phyloP scores from a whole-genome alignment of 1,140 invertebrate species.

The Macrotrachela quadricornifera region DNA sequence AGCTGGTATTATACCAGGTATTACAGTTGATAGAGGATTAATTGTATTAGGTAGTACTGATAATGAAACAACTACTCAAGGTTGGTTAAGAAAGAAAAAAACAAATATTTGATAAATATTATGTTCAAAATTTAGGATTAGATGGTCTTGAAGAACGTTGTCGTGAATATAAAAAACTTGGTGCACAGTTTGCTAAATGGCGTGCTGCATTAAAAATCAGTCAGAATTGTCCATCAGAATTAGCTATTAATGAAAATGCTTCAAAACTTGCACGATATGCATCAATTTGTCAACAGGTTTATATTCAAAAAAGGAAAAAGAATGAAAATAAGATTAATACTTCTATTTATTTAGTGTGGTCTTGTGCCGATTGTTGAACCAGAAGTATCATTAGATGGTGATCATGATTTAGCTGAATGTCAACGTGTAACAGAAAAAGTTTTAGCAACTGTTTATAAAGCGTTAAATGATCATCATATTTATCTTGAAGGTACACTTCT shows the following conservation, averaged over 20 bases:
- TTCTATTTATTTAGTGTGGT: slow-evolving; percentile 45
- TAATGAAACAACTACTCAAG: slow-evolving; percentile 85
- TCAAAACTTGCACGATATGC: slow-evolving; percentile 91
- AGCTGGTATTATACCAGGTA: slow-evolving; percentile 34
- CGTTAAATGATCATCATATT: slow-evolving; percentile 82
- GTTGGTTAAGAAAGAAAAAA: slow-evolving; percentile 5
- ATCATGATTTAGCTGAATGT: slow-evolving; percentile 68
- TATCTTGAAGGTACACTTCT: slow-evolving; percentile 88
- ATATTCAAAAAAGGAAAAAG: background rate
- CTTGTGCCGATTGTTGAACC: slow-evolving; percentile 93
- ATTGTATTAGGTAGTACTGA: slow-evolving; percentile 48
- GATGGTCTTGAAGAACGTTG: slow-evolving; percentile 79
- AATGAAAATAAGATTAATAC: slow-evolving; percentile 32
- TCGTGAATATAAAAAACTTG: slow-evolving; percentile 91
- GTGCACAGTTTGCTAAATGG: slow-evolving; percentile 98
- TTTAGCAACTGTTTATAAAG: slow-evolving; percentile 83
- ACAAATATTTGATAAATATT: no score
- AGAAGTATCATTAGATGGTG: slow-evolving; percentile 67
- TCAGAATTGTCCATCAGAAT: slow-evolving; percentile 63
- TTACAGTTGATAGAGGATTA: slow-evolving; percentile 36
- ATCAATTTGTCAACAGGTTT: slow-evolving; percentile 66
- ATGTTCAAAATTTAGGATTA: slow-evolving; percentile 28
- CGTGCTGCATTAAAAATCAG: slow-evolving; percentile 83
- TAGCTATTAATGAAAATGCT: slow-evolving; percentile 73
- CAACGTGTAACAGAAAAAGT: slow-evolving; percentile 46